Evolutionary conservation across 2,797 vertebrate genomes (phyloP).

Genomic region (Pampus argenteus): DNA sequence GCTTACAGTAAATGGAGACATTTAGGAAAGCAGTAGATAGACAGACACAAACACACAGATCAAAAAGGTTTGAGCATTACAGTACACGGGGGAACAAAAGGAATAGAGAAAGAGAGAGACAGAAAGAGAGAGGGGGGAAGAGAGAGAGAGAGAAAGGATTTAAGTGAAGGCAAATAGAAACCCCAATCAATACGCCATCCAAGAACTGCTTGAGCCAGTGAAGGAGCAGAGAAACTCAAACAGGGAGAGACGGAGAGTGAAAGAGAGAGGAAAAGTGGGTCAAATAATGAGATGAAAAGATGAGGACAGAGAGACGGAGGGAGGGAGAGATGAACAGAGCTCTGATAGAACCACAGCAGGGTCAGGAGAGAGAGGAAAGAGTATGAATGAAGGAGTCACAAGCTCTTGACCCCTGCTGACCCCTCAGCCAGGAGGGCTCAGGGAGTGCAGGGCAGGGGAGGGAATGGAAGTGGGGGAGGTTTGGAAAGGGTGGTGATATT

Average conservation of each 20-base stretch:
- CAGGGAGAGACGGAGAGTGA: constrained; percentile 13
- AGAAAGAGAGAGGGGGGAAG: constrained; percentile 32
- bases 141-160: constrained; percentile 48
- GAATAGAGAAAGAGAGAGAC: constrained; percentile 52
- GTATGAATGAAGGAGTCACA: constrained; percentile 33
- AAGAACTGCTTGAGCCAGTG: constrained; percentile 65
- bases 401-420: constrained; percentile 65
- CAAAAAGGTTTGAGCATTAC: constrained; percentile 77
- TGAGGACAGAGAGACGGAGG: constrained; percentile 23
- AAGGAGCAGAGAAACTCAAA: constrained; percentile 48
- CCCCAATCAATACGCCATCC: constrained; percentile 80
- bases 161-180: constrained; percentile 78
- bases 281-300: constrained; percentile 66
- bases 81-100: constrained; percentile 75
- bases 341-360: constrained; percentile 16
- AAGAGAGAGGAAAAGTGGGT: constrained; percentile 67
- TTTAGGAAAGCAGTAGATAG: constrained; percentile 75
- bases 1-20: constrained; percentile 82
- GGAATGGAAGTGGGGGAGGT: constrained; percentile 38
- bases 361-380: constrained; percentile 43
- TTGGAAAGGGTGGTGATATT: constrained; percentile 46
- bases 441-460: constrained; percentile 25
- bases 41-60: constrained; percentile 76
- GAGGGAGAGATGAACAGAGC: constrained; percentile 22
- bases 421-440: constrained; percentile 37